Evolutionary conservation across 2,797 vertebrate species (phyloP).

Genomic region (Poeciliopsis presidionis): DNA sequence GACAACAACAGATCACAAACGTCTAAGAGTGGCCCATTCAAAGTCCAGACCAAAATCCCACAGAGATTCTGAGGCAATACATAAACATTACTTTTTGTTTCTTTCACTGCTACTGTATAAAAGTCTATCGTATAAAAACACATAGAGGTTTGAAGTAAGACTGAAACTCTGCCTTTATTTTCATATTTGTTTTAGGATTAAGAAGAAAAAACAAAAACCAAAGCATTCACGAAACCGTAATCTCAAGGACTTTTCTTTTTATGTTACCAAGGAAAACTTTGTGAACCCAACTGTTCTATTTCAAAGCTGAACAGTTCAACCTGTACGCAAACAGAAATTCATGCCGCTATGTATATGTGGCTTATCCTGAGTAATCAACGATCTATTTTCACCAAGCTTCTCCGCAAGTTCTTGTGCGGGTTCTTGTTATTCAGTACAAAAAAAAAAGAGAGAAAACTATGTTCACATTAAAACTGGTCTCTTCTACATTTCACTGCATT

Average conservation of each 20-base stretch:
- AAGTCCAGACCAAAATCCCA: neutral
- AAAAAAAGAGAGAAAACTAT: neutral
- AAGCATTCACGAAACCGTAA: neutral
- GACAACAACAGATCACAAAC: neutral
- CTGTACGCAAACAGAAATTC: neutral
- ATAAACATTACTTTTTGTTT: neutral
- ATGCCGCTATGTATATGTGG: neutral
- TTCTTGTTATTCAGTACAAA: neutral
- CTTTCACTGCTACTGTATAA: neutral
- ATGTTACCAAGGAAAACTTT: neutral
- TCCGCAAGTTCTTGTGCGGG: neutral
- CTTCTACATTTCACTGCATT: neutral
- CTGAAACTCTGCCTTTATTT: neutral
- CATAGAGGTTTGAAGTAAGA: neutral
- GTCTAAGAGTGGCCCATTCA: neutral
- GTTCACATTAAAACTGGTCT: neutral
- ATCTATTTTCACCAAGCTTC: neutral
- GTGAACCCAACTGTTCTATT: neutral
- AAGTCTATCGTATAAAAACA: neutral
- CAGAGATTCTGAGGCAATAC: neutral
- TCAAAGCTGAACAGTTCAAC: neutral
- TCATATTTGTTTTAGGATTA: neutral
- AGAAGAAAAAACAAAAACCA: too few species aligned
- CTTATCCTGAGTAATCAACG: neutral
- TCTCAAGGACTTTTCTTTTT: neutral